phyloP scores from a whole-genome alignment of 2,888 invertebrate species.

The Nebria salina region DNA sequence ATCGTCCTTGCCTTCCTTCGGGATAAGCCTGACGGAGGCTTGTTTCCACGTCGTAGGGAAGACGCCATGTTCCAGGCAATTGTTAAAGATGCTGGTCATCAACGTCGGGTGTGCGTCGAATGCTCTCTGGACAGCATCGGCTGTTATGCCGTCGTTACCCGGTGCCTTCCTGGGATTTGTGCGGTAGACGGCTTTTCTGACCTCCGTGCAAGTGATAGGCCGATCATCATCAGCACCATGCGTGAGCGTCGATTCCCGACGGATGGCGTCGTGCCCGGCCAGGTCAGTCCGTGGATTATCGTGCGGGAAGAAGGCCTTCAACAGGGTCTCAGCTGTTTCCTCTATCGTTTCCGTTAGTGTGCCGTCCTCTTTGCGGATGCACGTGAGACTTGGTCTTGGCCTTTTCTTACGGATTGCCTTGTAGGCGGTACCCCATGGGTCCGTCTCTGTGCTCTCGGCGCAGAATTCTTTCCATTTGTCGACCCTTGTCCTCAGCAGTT shows the following conservation, averaged over 20 bases:
- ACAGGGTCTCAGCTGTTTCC: slow-evolving; percentile 19
- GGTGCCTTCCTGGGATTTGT: slow-evolving; percentile 23
- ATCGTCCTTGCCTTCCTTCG: slow-evolving; percentile 50
- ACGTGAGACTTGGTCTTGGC: not conserved
- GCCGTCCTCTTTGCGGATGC: not conserved
- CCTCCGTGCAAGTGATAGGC: slow-evolving; percentile 3
- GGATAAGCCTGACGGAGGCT: slow-evolving; percentile 50
- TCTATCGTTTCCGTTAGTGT: slow-evolving; percentile 11
- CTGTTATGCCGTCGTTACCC: too few relatives aligned
- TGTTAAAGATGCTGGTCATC: slow-evolving; percentile 24
- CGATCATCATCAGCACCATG: not conserved
- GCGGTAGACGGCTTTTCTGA: slow-evolving; percentile 17
- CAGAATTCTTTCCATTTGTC: too few relatives aligned
- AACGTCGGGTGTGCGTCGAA: slow-evolving; percentile 11
- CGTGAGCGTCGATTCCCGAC: not conserved
- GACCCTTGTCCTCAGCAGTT: too few relatives aligned
- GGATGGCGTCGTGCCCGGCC: not conserved
- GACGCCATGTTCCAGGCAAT: slow-evolving; percentile 18
- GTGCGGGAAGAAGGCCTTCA: slow-evolving; percentile 31
- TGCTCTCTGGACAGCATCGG: slow-evolving; percentile 25
- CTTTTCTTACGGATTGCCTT: not conserved
- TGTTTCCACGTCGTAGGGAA: slow-evolving; percentile 50
- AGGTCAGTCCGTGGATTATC: slow-evolving; percentile 22
- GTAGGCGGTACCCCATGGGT: too few relatives aligned
- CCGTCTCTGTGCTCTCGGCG: too few relatives aligned